Percentiles rank a stretch among this genome's conserved stretches.
These are phyloP conservation scores for Eledona agricola DNA, from an alignment of 2,888 invertebrate genomes.

Conservation along the genomic window DNA sequence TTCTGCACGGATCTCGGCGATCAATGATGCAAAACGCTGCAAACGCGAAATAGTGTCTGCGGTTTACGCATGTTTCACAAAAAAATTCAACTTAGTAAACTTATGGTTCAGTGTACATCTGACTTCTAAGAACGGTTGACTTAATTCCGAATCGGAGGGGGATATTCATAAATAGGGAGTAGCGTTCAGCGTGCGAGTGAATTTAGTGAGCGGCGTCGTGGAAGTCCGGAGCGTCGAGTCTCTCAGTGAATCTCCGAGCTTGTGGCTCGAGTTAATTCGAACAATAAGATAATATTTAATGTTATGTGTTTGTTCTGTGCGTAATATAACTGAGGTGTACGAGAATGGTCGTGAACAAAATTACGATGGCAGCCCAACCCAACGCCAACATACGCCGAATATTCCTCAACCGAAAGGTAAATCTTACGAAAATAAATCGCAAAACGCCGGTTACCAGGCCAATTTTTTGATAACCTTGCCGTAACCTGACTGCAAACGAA, in stretches of 20 bases:
- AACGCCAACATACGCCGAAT: constrained; percentile 55
- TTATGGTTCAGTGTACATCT: constrained; percentile 27
- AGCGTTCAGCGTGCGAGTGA: constrained; percentile 18
- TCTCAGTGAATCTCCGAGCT: constrained; percentile 2
- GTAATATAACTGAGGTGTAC: constrained; percentile 16
- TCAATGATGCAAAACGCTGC: too few species aligned
- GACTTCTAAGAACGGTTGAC: constrained; percentile 24
- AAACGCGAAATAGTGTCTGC: too few species aligned
- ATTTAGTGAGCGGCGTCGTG: constrained; percentile 31
- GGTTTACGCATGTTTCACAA: too few species aligned
- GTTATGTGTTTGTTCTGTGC: constrained; percentile 32
- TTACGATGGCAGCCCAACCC: constrained; percentile 56
- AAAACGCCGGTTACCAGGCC: too few species aligned
- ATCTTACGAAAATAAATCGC: too few species aligned
- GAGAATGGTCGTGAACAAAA: constrained; percentile 60
- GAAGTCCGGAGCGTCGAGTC: constrained; percentile 10
- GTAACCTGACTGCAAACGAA: too few species aligned
- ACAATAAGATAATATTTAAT: constrained; percentile 13
- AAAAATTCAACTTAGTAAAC: constrained; percentile 4
- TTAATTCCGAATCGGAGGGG: constrained; percentile 32
- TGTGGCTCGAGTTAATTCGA: not conserved
- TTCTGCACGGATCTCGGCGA: too few species aligned
- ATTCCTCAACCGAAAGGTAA: constrained; percentile 58
- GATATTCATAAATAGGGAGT: constrained; percentile 37
- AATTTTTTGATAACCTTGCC: too few species aligned